Conservation (phyloP, 2,888 invertebrate species). For the Cetonia aurata region DNA sequence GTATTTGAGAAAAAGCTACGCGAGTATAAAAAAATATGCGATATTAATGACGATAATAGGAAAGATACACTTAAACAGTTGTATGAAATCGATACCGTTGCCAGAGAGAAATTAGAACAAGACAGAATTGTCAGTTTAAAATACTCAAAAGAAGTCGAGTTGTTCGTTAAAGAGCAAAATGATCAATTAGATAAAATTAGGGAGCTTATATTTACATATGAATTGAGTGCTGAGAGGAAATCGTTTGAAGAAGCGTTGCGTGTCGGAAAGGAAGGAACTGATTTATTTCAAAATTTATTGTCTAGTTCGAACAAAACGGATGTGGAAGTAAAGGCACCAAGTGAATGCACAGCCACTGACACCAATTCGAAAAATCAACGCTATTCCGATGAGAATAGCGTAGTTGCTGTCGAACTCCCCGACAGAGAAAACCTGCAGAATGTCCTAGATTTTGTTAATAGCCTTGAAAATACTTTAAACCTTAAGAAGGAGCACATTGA, state of each 20-base stretch:
- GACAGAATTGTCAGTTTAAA: neutral
- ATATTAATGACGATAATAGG: neutral
- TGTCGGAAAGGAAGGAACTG: constrained; percentile 7
- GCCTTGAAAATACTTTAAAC: neutral
- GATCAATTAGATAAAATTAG: constrained; percentile 7
- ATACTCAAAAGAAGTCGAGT: neutral
- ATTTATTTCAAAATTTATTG: constrained; percentile 4
- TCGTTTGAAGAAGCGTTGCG: constrained; percentile 2
- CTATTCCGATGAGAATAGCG: neutral
- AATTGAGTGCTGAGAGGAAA: constrained; percentile 5
- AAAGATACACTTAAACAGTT: constrained; percentile 6
- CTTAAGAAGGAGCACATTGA: constrained; percentile 5
- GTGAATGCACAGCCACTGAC: neutral
- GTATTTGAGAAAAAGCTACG: constrained; percentile 1
- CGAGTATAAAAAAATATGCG: constrained; percentile 8
- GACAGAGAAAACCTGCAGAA: neutral
- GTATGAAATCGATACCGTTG: constrained; percentile 1
- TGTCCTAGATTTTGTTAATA: constrained; percentile 3
- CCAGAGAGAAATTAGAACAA: constrained; percentile 10
- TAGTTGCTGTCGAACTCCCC: neutral
- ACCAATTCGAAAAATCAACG: neutral
- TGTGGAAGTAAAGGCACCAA: neutral
- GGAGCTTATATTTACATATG: neutral
- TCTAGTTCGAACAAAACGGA: neutral
- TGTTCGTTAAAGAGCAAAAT: neutral